phyloP scores from a whole-genome alignment of 2,113 vertebrate species.

The Aepyceros melampus region DNA sequence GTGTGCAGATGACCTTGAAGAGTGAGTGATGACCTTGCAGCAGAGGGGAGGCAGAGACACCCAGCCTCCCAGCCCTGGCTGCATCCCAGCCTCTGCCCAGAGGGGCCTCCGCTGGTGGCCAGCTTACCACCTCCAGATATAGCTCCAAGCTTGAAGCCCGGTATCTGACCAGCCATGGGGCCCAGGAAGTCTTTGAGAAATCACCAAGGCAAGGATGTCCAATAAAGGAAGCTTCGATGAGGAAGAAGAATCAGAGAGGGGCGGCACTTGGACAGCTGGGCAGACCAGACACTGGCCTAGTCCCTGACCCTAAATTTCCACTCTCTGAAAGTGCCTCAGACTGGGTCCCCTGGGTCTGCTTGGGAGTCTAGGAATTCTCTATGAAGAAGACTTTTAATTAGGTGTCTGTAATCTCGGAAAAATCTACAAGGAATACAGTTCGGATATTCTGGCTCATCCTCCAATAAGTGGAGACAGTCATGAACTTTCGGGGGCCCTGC shows the following conservation, averaged over 20 bases:
- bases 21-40: too few relatives aligned
- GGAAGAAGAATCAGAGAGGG: neutral
- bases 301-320: neutral
- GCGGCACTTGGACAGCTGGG: fast-evolving
- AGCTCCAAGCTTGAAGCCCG: neutral
- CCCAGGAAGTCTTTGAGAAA: neutral
- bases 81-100: neutral
- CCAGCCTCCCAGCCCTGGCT: neutral
- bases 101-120: neutral
- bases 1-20: fast-evolving
- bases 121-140: neutral
- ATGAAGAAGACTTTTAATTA: neutral
- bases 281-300: too few relatives aligned
- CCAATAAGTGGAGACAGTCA: too few relatives aligned
- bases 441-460: neutral
- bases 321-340: neutral
- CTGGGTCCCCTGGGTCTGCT: too few relatives aligned
- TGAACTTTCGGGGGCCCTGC: neutral
- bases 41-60: neutral
- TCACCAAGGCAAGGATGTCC: neutral
- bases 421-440: neutral
- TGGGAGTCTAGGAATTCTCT: neutral
- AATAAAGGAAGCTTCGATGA: neutral
- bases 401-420: neutral
- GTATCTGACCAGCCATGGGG: fast-evolving